phyloP scores from a whole-genome alignment of 2,888 invertebrate species.

The Melangyna quadrimaculata region DNA sequence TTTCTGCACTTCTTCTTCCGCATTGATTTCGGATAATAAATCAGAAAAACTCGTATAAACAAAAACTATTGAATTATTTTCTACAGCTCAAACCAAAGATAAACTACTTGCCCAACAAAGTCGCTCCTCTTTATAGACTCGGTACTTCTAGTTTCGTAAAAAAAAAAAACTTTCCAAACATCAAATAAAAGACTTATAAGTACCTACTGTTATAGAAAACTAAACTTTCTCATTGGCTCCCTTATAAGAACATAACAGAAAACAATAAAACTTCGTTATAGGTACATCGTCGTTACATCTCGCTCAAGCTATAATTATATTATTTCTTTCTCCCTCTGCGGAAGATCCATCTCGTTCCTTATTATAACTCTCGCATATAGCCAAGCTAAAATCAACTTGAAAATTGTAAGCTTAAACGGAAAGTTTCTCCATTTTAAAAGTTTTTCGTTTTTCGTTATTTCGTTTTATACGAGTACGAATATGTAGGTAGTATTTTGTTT shows the following conservation, averaged over 20 bases:
- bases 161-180: not conserved
- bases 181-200: constrained; percentile 14
- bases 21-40: not conserved
- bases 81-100: constrained; percentile 3
- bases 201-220: not conserved
- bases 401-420: constrained; percentile 54
- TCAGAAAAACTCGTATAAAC: not conserved
- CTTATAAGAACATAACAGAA: not conserved
- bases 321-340: not conserved
- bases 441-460: constrained; percentile 31
- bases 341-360: constrained; percentile 33
- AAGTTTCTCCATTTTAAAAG: constrained; percentile 45
- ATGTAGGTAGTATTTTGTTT: not conserved
- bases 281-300: constrained; percentile 40
- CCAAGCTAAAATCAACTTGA: constrained; percentile 37
- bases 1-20: not conserved
- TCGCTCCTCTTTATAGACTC: not conserved
- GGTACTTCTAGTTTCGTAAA: not conserved
- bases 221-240: constrained; percentile 11
- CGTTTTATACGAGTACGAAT: too few relatives aligned
- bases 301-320: constrained; percentile 49
- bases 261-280: constrained; percentile 60
- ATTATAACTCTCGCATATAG: not conserved
- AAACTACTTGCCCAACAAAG: constrained; percentile 1
- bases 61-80: constrained; percentile 4